Base-by-base conservation (phyloP, 2,113 vertebrate species). In the Apus apus region DNA sequence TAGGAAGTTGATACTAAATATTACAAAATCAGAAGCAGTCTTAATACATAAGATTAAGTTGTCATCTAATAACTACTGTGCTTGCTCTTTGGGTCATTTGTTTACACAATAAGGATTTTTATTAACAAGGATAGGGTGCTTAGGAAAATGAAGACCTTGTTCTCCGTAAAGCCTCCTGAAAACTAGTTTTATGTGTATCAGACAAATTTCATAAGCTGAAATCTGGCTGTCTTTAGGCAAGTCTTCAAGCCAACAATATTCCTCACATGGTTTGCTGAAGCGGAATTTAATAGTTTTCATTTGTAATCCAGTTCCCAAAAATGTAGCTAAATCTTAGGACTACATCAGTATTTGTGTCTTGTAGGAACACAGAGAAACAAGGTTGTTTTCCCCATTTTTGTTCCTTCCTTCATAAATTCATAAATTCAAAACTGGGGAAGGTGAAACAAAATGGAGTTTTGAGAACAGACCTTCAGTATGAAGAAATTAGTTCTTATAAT, bases 71-170 rank as follows among this genome's bases (percentile, higher is more conserved):
- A 82, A 70, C 6, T 76, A 50, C 17, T 45, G 27, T 65, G 21
- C 21, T 87, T 78, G 38, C 8, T 90, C 26, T 94, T 87, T 68
- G 25, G 16, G 15, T 60, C 43, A 32, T 48, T 29, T 58, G 36
- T 54, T 66, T 56, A 29, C 32, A 56, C 4, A 74, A 56, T 21
- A 75, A 65, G 13, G 10, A 89, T 3, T 6, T 64, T 81, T 67
- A 38, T 48, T 45, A 56, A 87, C 5, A 71, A 67, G 5, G 12
- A 32, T 14, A 40, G 0, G 0, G 2, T 6, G 1, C 29, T 72
- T 50, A 34, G 32, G 38, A 87, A 84, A 89, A 78, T n/a, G 1
- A 87, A 94, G 57, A 40, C 9, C 6, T 7, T 26, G 4, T 8
- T 45, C 93, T 89, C 45, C 12, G 45, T 13, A 15, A n/a, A 72